A percentile compares a stretch with the other conserved stretches of the same genome.
phyloP scores from a whole-genome alignment of 2,113 vertebrate species.

The Laticauda laticaudata region DNA sequence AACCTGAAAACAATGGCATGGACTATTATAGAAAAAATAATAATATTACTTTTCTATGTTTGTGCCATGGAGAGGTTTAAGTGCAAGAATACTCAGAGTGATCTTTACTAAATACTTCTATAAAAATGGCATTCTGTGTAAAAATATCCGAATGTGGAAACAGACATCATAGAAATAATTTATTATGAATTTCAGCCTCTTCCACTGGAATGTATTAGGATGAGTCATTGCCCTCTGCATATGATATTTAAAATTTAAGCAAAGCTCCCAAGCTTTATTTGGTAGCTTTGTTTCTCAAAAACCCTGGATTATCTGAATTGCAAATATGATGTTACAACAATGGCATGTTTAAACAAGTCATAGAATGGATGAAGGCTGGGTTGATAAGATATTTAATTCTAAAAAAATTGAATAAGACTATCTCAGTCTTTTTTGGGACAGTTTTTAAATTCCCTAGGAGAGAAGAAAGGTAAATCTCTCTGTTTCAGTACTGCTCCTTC shows the following conservation, averaged over 20 bases:
- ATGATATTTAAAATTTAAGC: background rate
- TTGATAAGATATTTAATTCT: background rate
- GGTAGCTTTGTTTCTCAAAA: background rate
- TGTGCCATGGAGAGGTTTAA: background rate
- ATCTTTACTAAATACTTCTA: background rate
- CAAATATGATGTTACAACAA: background rate
- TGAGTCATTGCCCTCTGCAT: background rate
- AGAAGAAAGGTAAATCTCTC: background rate
- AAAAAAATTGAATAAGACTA: background rate
- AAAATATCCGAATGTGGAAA: background rate
- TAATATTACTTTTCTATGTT: background rate
- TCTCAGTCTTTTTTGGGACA: background rate
- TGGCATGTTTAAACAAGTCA: background rate
- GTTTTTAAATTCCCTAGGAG: background rate
- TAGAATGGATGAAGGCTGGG: background rate
- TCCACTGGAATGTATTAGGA: background rate
- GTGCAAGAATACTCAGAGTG: background rate
- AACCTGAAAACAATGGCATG: background rate
- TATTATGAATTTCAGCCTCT: background rate
- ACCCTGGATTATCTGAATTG: background rate
- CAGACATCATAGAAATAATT: background rate
- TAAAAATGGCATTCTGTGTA: background rate
- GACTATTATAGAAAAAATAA: background rate
- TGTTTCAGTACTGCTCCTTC: background rate
- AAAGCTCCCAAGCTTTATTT: background rate